phyloP scores from a whole-genome alignment of 2,113 vertebrate genomes.

The Hippocampus barbouri region DNA sequence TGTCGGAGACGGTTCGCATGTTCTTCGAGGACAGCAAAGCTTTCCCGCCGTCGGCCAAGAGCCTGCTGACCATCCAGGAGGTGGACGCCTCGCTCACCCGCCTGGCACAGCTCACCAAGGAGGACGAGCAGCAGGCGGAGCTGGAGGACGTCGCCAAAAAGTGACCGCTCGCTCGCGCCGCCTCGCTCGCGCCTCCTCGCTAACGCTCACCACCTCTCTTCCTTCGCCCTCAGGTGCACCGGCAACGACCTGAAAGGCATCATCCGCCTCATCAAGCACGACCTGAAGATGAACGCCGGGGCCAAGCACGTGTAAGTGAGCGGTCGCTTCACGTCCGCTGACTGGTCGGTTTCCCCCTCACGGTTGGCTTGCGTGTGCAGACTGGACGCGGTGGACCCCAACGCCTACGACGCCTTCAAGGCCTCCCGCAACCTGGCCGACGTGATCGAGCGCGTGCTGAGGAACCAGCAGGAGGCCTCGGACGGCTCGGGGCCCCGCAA shows the following conservation, averaged over 20 bases:
- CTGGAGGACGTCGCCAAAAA: slow-evolving; percentile 83
- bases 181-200: no score
- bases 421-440: slow-evolving; percentile 92
- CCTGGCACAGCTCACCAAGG: slow-evolving; percentile 90
- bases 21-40: slow-evolving; percentile 91
- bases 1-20: slow-evolving; percentile 90
- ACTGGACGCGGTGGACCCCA: slow-evolving; percentile 91
- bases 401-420: slow-evolving; percentile 96
- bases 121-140: slow-evolving; percentile 91
- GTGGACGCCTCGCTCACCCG: slow-evolving; percentile 84
- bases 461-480: slow-evolving; percentile 83
- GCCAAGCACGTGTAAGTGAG: slow-evolving; percentile 94
- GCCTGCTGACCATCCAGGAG: slow-evolving; percentile 91
- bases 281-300: slow-evolving; percentile 95
- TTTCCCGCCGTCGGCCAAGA: slow-evolving; percentile 88
- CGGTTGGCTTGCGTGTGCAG: slow-evolving; percentile 50
- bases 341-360: background rate
- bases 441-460: slow-evolving; percentile 88
- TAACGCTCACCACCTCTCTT: background rate
- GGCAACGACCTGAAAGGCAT: slow-evolving; percentile 95
- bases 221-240: slow-evolving; percentile 78
- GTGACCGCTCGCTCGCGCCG: slow-evolving; percentile 53
- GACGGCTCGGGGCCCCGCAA: slow-evolving; percentile 77
- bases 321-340: background rate
- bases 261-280: slow-evolving; percentile 92